phyloP scores from a whole-genome alignment of 2,113 vertebrate genomes.

The Motacilla tschutschensis region DNA sequence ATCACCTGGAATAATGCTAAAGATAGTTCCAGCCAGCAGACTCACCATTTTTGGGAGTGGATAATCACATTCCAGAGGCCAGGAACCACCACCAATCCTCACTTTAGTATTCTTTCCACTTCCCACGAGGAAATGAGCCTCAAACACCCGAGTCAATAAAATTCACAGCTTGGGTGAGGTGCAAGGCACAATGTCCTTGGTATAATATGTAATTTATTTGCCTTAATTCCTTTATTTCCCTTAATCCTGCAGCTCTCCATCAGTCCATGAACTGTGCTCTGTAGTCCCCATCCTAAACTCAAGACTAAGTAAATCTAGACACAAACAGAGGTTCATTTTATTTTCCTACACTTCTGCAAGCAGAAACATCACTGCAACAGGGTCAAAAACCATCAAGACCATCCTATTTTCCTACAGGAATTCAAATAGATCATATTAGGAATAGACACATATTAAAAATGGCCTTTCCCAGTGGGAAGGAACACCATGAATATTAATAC shows the following conservation, averaged over 20 bases:
- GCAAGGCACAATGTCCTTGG: not conserved
- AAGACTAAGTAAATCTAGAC: not conserved
- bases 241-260: not conserved
- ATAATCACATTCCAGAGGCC: not conserved
- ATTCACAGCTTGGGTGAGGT: not conserved
- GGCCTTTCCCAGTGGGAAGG: not conserved
- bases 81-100: not conserved
- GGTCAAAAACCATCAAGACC: not conserved
- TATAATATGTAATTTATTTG: not conserved
- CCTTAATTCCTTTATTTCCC: not conserved
- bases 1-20: not conserved
- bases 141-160: not conserved
- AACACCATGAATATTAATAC: not conserved
- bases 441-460: not conserved
- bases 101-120: not conserved
- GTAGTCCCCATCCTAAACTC: not conserved
- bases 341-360: not conserved
- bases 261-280: not conserved
- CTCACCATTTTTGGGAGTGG: not conserved
- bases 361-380: not conserved
- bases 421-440: not conserved
- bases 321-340: not conserved
- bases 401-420: not conserved
- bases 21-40: not conserved
- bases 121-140: not conserved